These are phyloP conservation scores for Cryptotis parvus DNA, from an alignment of 2,113 vertebrate genomes.

Conservation along the genomic window DNA sequence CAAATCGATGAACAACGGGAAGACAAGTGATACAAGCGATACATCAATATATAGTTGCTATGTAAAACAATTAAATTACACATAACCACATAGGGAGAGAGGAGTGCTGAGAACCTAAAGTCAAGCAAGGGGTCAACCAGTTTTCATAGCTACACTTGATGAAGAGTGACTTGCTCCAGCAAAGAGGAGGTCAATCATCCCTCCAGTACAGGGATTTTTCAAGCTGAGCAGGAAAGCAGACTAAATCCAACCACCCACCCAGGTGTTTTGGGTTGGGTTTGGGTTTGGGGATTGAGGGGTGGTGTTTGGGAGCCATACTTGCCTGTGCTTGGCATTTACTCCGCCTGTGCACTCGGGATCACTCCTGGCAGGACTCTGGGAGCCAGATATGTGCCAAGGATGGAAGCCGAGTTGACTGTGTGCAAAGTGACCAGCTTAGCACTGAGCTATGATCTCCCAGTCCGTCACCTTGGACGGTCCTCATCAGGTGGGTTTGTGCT, in stretches of 20 bases:
- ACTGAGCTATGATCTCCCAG: too few relatives aligned
- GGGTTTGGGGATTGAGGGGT: too few relatives aligned
- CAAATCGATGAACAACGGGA: too few relatives aligned
- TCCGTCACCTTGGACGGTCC: neutral
- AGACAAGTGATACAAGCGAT: too few relatives aligned
- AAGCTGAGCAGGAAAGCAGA: neutral
- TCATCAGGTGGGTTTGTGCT: neutral
- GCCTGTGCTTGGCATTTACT: too few relatives aligned
- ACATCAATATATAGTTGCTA: neutral
- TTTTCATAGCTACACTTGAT: neutral
- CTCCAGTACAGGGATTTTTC: neutral
- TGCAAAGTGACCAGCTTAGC: too few relatives aligned
- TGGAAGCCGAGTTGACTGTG: too few relatives aligned
- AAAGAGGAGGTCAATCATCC: neutral
- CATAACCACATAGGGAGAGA: neutral
- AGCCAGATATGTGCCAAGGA: too few relatives aligned
- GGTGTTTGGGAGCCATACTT: too few relatives aligned
- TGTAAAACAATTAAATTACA: neutral
- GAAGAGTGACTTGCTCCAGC: neutral
- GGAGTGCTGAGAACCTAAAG: neutral
- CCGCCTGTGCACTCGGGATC: too few relatives aligned
- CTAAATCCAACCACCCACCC: neutral
- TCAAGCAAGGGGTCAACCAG: neutral
- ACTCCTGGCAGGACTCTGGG: too few relatives aligned
- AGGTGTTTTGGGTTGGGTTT: too few relatives aligned